These are phyloP conservation scores for Gymnobelideus leadbeateri DNA, from an alignment of 2,113 vertebrate genomes.

Conservation along the genomic window DNA sequence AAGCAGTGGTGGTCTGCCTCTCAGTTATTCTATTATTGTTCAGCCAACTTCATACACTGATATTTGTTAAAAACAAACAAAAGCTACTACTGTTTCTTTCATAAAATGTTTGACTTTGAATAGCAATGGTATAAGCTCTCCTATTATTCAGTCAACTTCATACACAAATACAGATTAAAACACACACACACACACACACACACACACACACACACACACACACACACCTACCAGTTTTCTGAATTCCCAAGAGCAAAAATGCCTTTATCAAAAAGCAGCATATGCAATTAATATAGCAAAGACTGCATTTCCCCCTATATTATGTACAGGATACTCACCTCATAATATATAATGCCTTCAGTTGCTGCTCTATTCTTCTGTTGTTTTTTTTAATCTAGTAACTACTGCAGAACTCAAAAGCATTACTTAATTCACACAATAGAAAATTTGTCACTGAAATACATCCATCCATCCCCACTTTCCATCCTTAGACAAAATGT, in stretches of 20 bases:
- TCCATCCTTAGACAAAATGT: background rate
- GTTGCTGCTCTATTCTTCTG: background rate
- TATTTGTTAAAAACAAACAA: conserved; percentile 45
- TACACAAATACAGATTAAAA: conserved; percentile 49
- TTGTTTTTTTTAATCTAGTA: background rate
- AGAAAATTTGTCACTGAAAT: background rate
- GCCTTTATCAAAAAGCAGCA: background rate
- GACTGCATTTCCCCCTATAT: conserved; percentile 11
- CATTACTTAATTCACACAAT: background rate
- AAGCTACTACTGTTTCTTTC: conserved; percentile 40
- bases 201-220: too few relatives aligned
- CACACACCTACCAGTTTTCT: background rate
- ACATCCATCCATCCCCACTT: background rate
- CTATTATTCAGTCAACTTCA: conserved; percentile 66
- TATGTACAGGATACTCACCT: background rate
- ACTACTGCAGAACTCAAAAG: background rate
- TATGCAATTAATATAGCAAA: conserved; percentile 55
- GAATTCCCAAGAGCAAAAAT: conserved; percentile 38
- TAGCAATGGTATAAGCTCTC: conserved; percentile 39
- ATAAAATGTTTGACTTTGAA: conserved; percentile 29
- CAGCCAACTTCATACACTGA: conserved; percentile 63
- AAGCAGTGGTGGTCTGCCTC: conserved; percentile 38
- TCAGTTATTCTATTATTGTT: conserved; percentile 52
- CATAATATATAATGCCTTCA: background rate
- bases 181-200: too few relatives aligned